Evolutionary conservation across 2,888 invertebrate genomes (phyloP).

Genomic region (Agrotis exclamationis): DNA sequence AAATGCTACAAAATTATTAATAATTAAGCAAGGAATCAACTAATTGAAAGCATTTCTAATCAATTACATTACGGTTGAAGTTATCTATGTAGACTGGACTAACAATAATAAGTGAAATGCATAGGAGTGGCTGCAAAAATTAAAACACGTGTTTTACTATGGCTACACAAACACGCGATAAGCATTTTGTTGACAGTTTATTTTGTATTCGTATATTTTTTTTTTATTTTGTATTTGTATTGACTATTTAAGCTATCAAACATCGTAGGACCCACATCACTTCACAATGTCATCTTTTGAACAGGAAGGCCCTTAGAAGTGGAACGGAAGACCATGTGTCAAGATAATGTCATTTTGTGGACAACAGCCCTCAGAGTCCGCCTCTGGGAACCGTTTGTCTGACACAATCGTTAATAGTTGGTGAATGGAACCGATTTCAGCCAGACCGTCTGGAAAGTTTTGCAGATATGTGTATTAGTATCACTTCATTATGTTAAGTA

Average conservation of each 20-base stretch:
- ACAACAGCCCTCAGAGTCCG: background rate
- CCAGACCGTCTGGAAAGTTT: conserved; percentile 16
- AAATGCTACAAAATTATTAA: too few relatives aligned
- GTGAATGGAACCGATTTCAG: background rate
- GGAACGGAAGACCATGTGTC: conserved; percentile 52
- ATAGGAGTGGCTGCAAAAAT: conserved; percentile 30
- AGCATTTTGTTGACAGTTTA: background rate
- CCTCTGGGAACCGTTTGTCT: conserved; percentile 2
- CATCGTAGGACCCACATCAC: background rate
- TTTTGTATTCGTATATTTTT: background rate
- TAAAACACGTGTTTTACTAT: background rate
- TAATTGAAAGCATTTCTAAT: conserved; percentile 8
- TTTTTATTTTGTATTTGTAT: too few relatives aligned
- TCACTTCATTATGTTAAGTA: background rate
- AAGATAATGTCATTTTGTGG: conserved; percentile 58
- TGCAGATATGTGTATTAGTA: background rate
- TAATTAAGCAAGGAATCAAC: too few relatives aligned
- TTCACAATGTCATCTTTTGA: conserved; percentile 15
- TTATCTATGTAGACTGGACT: background rate
- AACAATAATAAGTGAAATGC: conserved; percentile 10
- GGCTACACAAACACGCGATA: background rate
- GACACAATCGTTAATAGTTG: background rate
- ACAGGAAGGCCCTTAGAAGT: conserved; percentile 7
- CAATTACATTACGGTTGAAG: conserved; percentile 25
- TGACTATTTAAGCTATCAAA: background rate